These are phyloP conservation scores for Cephus spinipes DNA, from an alignment of 2,888 invertebrate genomes.

Conservation along the genomic window DNA sequence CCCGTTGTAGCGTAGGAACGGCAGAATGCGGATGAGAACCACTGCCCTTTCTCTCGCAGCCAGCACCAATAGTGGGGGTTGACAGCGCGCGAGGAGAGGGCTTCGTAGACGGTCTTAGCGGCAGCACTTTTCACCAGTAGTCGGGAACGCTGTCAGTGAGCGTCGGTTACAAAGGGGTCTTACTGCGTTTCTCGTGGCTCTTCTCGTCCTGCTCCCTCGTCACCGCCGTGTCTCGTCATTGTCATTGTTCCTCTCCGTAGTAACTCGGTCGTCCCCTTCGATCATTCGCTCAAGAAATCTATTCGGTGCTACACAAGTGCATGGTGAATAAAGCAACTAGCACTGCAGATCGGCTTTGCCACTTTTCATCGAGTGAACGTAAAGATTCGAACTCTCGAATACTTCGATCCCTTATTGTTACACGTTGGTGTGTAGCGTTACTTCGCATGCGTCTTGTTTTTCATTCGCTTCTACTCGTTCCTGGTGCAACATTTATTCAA, in stretches of 20 bases:
- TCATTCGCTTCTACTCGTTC: background rate
- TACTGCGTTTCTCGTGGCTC: background rate
- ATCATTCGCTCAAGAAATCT: background rate
- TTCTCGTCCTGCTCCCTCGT: slow-evolving; percentile 20
- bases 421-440: background rate
- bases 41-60: slow-evolving; percentile 61
- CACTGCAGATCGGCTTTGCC: background rate
- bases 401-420: background rate
- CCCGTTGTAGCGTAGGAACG: background rate
- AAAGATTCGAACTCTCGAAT: background rate
- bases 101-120: slow-evolving; percentile 40
- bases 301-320: background rate
- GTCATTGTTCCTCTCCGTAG: background rate
- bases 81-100: slow-evolving; percentile 30
- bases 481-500: background rate
- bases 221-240: background rate
- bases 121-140: slow-evolving; percentile 52
- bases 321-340: background rate
- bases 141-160: slow-evolving; percentile 53
- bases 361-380: background rate
- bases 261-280: background rate
- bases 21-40: slow-evolving; percentile 47
- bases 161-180: slow-evolving; percentile 41
- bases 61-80: slow-evolving; percentile 34
- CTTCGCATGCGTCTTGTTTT: background rate